Evolutionary conservation across 2,113 vertebrate genomes (phyloP).

Genomic region (Psittacara wagleri): DNA sequence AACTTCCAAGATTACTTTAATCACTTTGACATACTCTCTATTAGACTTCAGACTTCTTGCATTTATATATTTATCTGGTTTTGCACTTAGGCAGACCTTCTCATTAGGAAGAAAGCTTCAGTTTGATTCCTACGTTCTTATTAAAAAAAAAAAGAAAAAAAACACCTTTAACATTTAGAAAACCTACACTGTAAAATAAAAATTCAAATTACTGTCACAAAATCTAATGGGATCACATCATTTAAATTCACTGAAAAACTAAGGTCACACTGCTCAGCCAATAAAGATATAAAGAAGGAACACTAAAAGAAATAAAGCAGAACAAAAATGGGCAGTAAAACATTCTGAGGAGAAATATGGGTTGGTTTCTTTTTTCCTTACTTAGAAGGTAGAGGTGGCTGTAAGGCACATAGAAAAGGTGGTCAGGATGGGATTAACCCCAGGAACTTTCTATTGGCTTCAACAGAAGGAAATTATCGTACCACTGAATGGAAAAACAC

Average conservation of each 20-base stretch:
- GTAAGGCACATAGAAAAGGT: background rate
- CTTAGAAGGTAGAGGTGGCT: background rate
- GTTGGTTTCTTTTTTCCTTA: background rate
- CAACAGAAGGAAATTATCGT: background rate
- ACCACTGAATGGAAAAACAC: background rate
- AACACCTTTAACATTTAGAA: slow-evolving; percentile 34
- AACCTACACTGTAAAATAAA: slow-evolving; percentile 39
- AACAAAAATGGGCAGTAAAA: slow-evolving; percentile 30
- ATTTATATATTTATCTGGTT: background rate
- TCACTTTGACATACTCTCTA: slow-evolving; percentile 19
- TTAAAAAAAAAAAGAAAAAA: background rate
- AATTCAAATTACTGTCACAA: slow-evolving; percentile 41
- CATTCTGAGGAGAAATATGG: background rate
- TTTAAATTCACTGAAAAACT: slow-evolving; percentile 38
- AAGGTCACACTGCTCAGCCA: slow-evolving; percentile 3
- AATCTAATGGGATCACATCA: slow-evolving; percentile 7
- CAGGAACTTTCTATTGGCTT: background rate
- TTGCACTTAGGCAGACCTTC: background rate
- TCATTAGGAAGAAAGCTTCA: background rate
- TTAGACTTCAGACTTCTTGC: background rate
- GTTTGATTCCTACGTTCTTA: background rate
- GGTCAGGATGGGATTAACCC: background rate
- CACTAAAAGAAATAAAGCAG: slow-evolving; percentile 18
- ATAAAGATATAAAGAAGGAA: slow-evolving; percentile 34
- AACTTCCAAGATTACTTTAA: slow-evolving; percentile 41